Evolutionary conservation across 2,797 vertebrate species (phyloP), one percentile per base, ranked within the genome.

Genomic region (Eutrigla gurnardus): DNA sequence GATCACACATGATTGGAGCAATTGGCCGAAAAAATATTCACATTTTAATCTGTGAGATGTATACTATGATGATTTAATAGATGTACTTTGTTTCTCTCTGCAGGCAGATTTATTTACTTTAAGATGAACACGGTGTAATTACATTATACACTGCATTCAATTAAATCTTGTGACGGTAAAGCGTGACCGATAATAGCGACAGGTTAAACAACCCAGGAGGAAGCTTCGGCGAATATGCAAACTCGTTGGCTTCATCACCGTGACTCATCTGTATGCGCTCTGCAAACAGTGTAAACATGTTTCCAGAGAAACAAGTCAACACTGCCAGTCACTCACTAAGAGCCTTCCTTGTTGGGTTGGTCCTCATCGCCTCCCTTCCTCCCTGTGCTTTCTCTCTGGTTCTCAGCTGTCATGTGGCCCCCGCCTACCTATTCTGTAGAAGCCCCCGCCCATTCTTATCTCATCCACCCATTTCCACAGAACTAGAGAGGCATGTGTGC

Each of bases 361-460:
- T 25, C 18, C 46, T 18, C 47, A 45, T 13, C 4, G 13, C 15
- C 46, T 8, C 64, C n/a, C 25, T 40, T 32, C 7, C 17, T 13
- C 67, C 5, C n/a, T 1, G 18, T 3, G 8, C 8, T 18, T 18
- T 49, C 47, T 18, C 57, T 61, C 36, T 4, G 6, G 33, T 33
- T 37, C 12, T 70, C 65, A 45, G 68, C 71, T 66, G 54, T 45
- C 70, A 53, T 71, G 25, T 39, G 14, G 37, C 43, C 3, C 11
- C 73, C 69, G 73, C 62, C 17, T 6, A 14, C 65, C 43, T 47
- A 25, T 91, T 93, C 87, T 15, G 50, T 83, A 78, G 88, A 93
- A 91, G 78, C n/a, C 79, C 64, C 76, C 0, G 72, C 69, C 82
- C 68, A 60, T 57, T 74, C 81, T 93, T 92, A 92, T 93, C 92